Evolutionary conservation across 2,797 vertebrate species (phyloP).

Genomic region (Anguilla anguilla): DNA sequence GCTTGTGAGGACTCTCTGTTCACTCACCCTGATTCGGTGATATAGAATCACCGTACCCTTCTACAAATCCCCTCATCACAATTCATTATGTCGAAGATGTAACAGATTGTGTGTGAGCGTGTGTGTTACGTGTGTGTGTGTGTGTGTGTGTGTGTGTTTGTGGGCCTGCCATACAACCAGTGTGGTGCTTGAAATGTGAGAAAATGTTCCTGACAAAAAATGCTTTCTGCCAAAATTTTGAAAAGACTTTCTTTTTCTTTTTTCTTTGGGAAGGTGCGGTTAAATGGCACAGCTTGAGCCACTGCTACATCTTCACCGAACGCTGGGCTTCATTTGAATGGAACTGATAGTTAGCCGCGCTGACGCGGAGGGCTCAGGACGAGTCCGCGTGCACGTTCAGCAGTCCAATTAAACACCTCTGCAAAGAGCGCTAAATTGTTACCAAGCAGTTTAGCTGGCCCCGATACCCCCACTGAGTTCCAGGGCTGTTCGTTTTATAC

Average conservation of each 20-base stretch:
- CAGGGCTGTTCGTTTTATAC: background rate
- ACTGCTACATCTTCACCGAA: conserved; percentile 67
- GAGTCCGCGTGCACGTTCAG: background rate
- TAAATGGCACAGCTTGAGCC: conserved; percentile 75
- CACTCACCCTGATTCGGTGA: conserved; percentile 12
- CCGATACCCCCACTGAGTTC: background rate
- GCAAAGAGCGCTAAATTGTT: background rate
- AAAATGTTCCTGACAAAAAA: conserved; percentile 33
- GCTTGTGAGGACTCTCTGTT: conserved; percentile 32
- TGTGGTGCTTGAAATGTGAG: conserved; percentile 38
- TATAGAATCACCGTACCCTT: conserved; percentile 31
- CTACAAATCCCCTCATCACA: conserved; percentile 46
- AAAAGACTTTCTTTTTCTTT: conserved; percentile 39
- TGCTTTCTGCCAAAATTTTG: conserved; percentile 59
- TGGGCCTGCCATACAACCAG: conserved; percentile 29
- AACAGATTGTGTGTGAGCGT: conserved; percentile 26
- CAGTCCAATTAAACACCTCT: background rate
- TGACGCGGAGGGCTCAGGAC: background rate
- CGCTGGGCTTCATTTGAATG: conserved; percentile 71
- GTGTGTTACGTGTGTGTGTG: conserved; percentile 17
- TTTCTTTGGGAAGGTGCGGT: conserved; percentile 68
- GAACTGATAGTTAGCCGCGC: background rate
- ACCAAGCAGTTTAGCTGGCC: background rate
- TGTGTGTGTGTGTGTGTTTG: conserved; percentile 1
- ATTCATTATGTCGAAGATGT: conserved; percentile 52